Conservation (phyloP, 1,140 invertebrate genomes). For the Lerema accius region DNA sequence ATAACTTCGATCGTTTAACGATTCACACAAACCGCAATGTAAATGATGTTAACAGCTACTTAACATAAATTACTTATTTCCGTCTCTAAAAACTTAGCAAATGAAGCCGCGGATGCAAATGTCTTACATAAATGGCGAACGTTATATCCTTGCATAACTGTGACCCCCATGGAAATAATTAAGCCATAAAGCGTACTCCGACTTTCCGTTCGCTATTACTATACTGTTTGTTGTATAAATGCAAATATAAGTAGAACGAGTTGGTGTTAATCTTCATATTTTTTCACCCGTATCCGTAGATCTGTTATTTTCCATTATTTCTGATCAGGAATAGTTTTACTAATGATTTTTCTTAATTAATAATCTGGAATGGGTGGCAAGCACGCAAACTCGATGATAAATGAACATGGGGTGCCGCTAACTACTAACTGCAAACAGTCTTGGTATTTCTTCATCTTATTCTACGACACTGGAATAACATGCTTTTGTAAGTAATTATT, state of each 20-base stretch:
- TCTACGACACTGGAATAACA: background rate
- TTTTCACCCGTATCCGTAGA: slow-evolving; percentile 6
- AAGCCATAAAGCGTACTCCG: slow-evolving; percentile 11
- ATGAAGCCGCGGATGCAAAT: slow-evolving; percentile 18
- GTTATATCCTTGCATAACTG: slow-evolving; percentile 8
- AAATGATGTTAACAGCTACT: slow-evolving; percentile 2
- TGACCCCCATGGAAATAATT: slow-evolving; percentile 10
- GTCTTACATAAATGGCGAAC: slow-evolving; percentile 16
- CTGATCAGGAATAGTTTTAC: slow-evolving; percentile 19
- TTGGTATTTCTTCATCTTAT: slow-evolving; percentile 6
- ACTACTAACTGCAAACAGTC: slow-evolving; percentile 11
- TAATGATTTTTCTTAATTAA: slow-evolving; percentile 30
- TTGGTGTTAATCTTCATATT: slow-evolving; percentile 6
- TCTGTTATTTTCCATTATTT: slow-evolving; percentile 22
- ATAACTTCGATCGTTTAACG: too few species aligned
- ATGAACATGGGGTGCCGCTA: slow-evolving; percentile 17
- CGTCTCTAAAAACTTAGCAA: slow-evolving; percentile 16
- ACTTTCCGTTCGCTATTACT: slow-evolving; percentile 14
- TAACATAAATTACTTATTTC: slow-evolving; percentile 24
- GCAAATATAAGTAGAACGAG: slow-evolving; percentile 5
- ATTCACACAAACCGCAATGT: slow-evolving; percentile 7
- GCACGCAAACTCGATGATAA: slow-evolving; percentile 24
- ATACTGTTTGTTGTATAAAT: slow-evolving; percentile 12
- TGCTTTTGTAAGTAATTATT: background rate
- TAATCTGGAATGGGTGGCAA: slow-evolving; percentile 22